phyloP scores from a whole-genome alignment of 2,888 invertebrate genomes.

The Platycheirus rosarum region DNA sequence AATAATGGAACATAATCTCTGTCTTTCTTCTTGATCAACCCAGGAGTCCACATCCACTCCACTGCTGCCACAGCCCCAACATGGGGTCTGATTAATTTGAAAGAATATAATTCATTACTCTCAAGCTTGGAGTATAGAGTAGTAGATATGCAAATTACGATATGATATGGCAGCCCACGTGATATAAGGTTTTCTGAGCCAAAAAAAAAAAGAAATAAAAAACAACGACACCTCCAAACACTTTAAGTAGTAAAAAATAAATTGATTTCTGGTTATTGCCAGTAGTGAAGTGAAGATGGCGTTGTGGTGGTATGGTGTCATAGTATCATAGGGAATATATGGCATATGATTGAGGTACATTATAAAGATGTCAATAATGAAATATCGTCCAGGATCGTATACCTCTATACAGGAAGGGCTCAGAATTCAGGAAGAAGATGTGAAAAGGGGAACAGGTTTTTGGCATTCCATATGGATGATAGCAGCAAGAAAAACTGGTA shows the following conservation, averaged over 20 bases:
- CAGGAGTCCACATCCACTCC: neutral
- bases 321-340: conserved; percentile 36
- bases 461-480: conserved; percentile 16
- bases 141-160: conserved; percentile 66
- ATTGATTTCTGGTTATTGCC: conserved; percentile 59
- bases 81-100: conserved; percentile 68
- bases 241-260: conserved; percentile 33
- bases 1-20: conserved; percentile 72
- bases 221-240: neutral
- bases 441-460: conserved; percentile 27
- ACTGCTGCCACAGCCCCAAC: neutral
- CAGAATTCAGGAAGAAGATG: neutral
- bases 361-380: conserved; percentile 71
- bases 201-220: conserved; percentile 4
- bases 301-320: conserved; percentile 31
- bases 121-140: conserved; percentile 19
- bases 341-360: conserved; percentile 49
- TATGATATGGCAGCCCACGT: conserved; percentile 48
- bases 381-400: conserved; percentile 31
- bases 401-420: conserved; percentile 14
- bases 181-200: conserved; percentile 4
- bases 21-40: conserved; percentile 56
- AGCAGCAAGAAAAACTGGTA: conserved; percentile 46
- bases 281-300: neutral
- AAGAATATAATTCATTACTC: conserved; percentile 60